Percentiles rank a stretch among this genome's conserved stretches.
These are phyloP conservation scores for Phymastichus coffea DNA, from an alignment of 1,140 invertebrate genomes.

Conservation along the genomic window DNA sequence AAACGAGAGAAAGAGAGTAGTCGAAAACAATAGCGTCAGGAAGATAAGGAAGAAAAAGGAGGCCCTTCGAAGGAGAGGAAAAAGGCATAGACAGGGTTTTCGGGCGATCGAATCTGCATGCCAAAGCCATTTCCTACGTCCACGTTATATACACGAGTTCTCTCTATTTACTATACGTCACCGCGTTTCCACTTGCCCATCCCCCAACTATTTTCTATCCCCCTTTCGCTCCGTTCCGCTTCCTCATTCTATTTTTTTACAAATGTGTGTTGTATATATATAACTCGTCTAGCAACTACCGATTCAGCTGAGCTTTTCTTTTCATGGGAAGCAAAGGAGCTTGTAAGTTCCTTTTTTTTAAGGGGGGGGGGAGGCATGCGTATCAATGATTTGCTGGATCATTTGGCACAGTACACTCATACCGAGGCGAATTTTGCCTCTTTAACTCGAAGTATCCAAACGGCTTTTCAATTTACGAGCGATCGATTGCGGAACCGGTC, in stretches of 20 bases:
- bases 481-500: slow-evolving; percentile 10
- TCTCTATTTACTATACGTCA: slow-evolving; percentile 26
- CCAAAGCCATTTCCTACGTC: slow-evolving; percentile 38
- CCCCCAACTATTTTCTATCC: neutral
- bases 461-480: slow-evolving; percentile 3
- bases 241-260: too few species aligned
- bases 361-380: too few species aligned
- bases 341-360: neutral
- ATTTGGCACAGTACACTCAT: neutral
- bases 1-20: neutral
- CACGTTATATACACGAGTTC: slow-evolving; percentile 19
- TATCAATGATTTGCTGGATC: slow-evolving; percentile 14
- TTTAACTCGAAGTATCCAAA: neutral
- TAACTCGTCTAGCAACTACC: neutral
- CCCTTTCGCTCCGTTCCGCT: neutral
- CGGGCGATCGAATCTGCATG: slow-evolving; percentile 38
- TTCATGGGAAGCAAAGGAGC: too few species aligned
- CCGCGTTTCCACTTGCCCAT: slow-evolving; percentile 4
- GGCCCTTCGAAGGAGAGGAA: neutral
- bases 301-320: slow-evolving; percentile 17
- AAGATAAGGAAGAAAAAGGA: slow-evolving; percentile 2
- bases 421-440: neutral
- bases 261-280: too few species aligned
- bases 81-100: slow-evolving; percentile 10
- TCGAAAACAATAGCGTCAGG: neutral